Evolutionary conservation across 2,113 vertebrate genomes (phyloP).

Genomic region (Embiotoca jacksoni): DNA sequence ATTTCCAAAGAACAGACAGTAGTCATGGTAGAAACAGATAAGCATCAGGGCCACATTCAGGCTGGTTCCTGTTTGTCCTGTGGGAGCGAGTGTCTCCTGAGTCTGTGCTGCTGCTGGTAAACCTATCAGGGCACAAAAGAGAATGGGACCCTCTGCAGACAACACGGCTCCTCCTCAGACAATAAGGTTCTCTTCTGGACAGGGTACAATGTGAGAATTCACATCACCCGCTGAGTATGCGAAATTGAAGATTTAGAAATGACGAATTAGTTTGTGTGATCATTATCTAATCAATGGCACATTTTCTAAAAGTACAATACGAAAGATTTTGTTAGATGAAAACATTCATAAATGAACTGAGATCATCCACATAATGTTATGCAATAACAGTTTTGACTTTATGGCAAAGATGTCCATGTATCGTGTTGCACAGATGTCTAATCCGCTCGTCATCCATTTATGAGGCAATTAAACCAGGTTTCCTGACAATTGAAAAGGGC

Average conservation of each 20-base stretch:
- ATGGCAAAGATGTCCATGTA: too few relatives aligned
- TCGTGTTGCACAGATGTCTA: too few relatives aligned
- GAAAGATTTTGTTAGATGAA: too few relatives aligned
- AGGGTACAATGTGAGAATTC: conserved; percentile 32
- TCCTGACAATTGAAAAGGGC: too few relatives aligned
- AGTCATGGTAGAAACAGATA: conserved; percentile 62
- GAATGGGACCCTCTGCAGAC: conserved; percentile 69
- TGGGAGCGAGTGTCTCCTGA: conserved; percentile 63
- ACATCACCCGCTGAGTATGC: conserved; percentile 44
- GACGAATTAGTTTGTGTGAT: neutral
- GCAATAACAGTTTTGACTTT: too few relatives aligned
- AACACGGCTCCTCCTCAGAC: conserved; percentile 72
- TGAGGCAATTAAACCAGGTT: too few relatives aligned
- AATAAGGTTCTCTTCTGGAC: conserved; percentile 52
- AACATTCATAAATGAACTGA: too few relatives aligned
- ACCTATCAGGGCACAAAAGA: conserved; percentile 69
- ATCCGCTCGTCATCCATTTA: too few relatives aligned
- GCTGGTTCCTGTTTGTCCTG: conserved; percentile 76
- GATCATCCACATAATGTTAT: too few relatives aligned
- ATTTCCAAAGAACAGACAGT: conserved; percentile 45
- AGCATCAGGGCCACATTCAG: conserved; percentile 70
- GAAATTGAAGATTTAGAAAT: neutral
- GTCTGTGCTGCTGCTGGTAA: conserved; percentile 69
- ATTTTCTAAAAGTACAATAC: too few relatives aligned
- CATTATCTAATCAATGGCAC: neutral